These are phyloP conservation scores for Diaperis boleti DNA, from an alignment of 2,888 invertebrate species.

Conservation along the genomic window DNA sequence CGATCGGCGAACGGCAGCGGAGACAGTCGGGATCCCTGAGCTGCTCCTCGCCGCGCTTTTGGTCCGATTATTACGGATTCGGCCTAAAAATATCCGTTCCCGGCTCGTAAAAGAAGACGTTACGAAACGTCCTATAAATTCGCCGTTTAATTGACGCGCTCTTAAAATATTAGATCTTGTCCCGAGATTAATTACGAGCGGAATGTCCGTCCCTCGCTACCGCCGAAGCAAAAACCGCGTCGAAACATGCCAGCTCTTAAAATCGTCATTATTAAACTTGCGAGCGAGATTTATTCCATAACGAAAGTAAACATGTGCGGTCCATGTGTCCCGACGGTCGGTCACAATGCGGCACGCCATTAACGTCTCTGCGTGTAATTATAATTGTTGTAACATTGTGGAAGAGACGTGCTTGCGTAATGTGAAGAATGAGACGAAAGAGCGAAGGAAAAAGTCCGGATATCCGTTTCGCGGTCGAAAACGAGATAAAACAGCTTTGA, in stretches of 20 bases:
- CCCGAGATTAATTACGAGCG: constrained; percentile 22
- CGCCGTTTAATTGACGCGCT: constrained; percentile 36
- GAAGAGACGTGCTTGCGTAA: constrained; percentile 16
- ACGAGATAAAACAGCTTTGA: too few relatives aligned
- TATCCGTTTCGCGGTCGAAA: too few relatives aligned
- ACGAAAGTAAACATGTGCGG: constrained; percentile 34
- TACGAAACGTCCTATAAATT: constrained; percentile 36
- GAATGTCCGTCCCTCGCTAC: constrained; percentile 8
- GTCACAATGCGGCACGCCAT: constrained; percentile 29
- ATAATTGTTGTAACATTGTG: constrained; percentile 27
- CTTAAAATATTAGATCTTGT: constrained; percentile 29
- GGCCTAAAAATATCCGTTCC: neutral
- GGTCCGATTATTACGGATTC: neutral
- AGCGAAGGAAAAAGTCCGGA: neutral
- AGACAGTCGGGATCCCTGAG: too few relatives aligned
- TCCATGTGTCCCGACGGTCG: constrained; percentile 20
- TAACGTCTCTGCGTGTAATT: constrained; percentile 35
- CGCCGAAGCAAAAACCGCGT: constrained; percentile 34
- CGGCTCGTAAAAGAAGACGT: constrained; percentile 24
- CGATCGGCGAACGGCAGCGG: too few relatives aligned
- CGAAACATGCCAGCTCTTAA: constrained; percentile 38
- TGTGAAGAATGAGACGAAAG: neutral
- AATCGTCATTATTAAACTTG: constrained; percentile 36
- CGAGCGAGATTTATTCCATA: constrained; percentile 32
- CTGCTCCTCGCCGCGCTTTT: too few relatives aligned